phyloP scores from a whole-genome alignment of 2,113 vertebrate species.

The Hoplias malabaricus region DNA sequence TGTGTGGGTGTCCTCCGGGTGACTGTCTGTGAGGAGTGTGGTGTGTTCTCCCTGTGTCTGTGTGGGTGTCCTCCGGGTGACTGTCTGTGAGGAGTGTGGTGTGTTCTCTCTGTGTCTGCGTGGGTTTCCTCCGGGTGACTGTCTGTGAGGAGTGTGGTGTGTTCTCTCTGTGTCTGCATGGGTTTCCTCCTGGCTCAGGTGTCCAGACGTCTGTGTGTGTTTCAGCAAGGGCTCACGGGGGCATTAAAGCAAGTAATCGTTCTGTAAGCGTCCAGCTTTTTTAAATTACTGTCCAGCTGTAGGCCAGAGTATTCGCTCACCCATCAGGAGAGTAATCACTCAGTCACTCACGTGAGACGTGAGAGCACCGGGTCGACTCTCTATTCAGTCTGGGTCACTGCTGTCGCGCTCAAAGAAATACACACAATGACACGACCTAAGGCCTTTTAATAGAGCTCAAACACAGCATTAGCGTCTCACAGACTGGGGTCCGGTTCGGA shows the following conservation, averaged over 20 bases:
- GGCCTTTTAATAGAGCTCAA: slow-evolving; percentile 43
- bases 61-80: too few relatives aligned
- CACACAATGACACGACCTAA: neutral
- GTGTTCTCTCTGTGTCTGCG: too few relatives aligned
- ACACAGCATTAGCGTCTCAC: neutral
- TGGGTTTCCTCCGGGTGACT: too few relatives aligned
- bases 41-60: too few relatives aligned
- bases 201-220: neutral
- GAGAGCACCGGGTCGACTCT: neutral
- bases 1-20: too few relatives aligned
- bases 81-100: too few relatives aligned
- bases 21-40: too few relatives aligned
- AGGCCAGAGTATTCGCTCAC: slow-evolving; percentile 46
- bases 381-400: slow-evolving; percentile 6
- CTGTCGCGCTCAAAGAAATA: neutral
- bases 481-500: neutral
- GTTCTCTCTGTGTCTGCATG: too few relatives aligned
- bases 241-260: slow-evolving; percentile 31
- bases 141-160: too few relatives aligned
- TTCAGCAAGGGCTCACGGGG: neutral
- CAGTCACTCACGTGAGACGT: slow-evolving; percentile 50
- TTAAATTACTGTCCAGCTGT: slow-evolving; percentile 52
- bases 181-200: too few relatives aligned
- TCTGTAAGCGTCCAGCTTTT: too few relatives aligned
- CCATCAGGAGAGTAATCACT: slow-evolving; percentile 59